Conservation (phyloP, 1,140 invertebrate species). For the Patella vulgata region DNA sequence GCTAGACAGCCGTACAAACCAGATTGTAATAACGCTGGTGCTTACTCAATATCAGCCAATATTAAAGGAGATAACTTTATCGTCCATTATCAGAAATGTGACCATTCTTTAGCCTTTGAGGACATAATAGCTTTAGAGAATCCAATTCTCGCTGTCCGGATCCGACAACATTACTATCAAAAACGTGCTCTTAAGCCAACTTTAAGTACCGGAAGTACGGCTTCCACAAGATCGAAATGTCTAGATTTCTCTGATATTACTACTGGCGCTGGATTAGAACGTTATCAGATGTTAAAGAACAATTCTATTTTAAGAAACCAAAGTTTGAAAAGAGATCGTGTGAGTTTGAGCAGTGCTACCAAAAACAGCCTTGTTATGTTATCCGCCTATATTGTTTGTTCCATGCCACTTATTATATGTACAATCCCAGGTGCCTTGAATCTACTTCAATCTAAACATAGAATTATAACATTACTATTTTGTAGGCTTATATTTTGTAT, state of each 20-base stretch:
- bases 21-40: neutral
- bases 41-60: constrained; percentile 13
- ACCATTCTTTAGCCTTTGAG: constrained; percentile 36
- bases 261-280: constrained; percentile 38
- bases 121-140: constrained; percentile 45
- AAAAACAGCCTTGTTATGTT: constrained; percentile 55
- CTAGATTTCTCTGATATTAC: constrained; percentile 49
- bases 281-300: constrained; percentile 43
- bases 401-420: constrained; percentile 44
- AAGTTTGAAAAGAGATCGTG: constrained; percentile 32
- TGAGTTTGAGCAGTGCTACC: constrained; percentile 43
- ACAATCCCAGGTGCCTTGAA: constrained; percentile 35
- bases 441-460: constrained; percentile 5
- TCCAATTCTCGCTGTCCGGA: constrained; percentile 28
- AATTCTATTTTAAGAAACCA: constrained; percentile 44
- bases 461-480: constrained; percentile 30
- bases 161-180: constrained; percentile 6
- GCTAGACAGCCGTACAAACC: neutral
- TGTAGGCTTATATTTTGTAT: constrained; percentile 46
- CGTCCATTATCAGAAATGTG: constrained; percentile 45
- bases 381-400: constrained; percentile 37
- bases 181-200: constrained; percentile 33
- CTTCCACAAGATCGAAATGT: constrained; percentile 17
- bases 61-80: constrained; percentile 15
- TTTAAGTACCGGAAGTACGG: constrained; percentile 35